Percentiles rank a stretch among this genome's conserved stretches.
These are phyloP conservation scores for Podarcis muralis DNA, from an alignment of 2,113 vertebrate species.

Conservation along the genomic window DNA sequence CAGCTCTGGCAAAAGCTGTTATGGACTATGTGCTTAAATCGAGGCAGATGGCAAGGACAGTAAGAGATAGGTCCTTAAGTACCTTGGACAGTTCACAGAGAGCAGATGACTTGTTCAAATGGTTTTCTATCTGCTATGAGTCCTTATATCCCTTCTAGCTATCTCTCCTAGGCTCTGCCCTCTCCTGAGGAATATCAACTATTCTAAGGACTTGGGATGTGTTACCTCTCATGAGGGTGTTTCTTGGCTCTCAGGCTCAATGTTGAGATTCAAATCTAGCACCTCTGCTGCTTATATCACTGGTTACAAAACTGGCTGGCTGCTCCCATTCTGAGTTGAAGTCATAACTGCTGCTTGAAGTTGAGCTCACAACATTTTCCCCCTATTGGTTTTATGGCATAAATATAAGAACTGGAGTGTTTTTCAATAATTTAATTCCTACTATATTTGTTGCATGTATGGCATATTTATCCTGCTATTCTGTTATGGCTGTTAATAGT, in stretches of 20 bases:
- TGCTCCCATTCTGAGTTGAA: background rate
- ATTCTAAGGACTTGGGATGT: background rate
- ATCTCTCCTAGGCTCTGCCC: too few species aligned
- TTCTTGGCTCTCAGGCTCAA: background rate
- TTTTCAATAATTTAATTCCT: background rate
- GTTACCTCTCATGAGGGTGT: background rate
- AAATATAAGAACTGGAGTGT: accelerated
- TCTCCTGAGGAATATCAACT: too few species aligned
- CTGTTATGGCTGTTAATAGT: background rate
- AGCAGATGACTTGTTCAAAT: background rate
- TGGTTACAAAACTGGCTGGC: background rate
- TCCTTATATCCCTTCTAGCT: background rate
- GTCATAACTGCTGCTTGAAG: background rate
- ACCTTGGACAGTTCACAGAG: background rate
- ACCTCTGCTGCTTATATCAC: background rate
- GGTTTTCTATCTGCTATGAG: background rate
- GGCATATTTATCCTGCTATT: background rate
- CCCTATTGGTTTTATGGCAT: background rate
- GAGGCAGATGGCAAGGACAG: background rate
- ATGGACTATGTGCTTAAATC: background rate
- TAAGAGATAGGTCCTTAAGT: background rate
- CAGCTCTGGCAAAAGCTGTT: background rate
- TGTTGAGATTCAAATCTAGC: background rate
- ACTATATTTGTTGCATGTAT: background rate
- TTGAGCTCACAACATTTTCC: background rate